A percentile compares a stretch with the other conserved stretches of the same genome.
Evolutionary conservation across 2,888 invertebrate genomes (phyloP).

Genomic region (Agriopis marginaria): DNA sequence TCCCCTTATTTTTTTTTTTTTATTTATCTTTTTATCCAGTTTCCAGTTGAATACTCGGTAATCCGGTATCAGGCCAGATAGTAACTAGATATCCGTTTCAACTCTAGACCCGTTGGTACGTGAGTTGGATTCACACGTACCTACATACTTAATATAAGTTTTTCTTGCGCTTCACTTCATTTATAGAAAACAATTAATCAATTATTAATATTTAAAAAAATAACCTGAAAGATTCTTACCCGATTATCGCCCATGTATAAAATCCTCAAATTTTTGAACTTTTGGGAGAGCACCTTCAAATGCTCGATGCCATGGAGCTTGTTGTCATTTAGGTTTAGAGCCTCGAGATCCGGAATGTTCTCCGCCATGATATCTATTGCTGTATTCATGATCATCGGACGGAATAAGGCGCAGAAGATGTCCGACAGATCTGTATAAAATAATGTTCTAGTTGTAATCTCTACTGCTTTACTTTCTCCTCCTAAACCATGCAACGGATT

Average conservation of each 20-base stretch:
- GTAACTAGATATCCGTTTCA: too few species aligned
- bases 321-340: constrained; percentile 93
- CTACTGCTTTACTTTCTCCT: too few species aligned
- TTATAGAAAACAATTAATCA: too few species aligned
- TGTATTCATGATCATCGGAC: constrained; percentile 89
- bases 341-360: constrained; percentile 93
- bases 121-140: too few species aligned
- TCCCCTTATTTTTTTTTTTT: too few species aligned
- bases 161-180: too few species aligned
- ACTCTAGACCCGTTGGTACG: too few species aligned
- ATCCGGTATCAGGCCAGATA: too few species aligned
- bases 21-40: too few species aligned
- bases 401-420: constrained; percentile 91
- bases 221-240: constrained; percentile 79
- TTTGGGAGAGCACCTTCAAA: constrained; percentile 88
- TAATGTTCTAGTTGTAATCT: neutral
- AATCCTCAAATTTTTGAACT: constrained; percentile 91
- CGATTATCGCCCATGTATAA: constrained; percentile 93
- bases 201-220: neutral
- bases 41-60: too few species aligned
- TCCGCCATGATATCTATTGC: constrained; percentile 93
- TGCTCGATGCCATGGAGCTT: constrained; percentile 89
- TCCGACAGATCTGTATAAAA: constrained; percentile 87
- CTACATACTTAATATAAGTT: too few species aligned
- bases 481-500: too few species aligned